Base-by-base conservation (phyloP, 2,113 vertebrate genomes). In the Ophthalmolycus amberensis region DNA sequence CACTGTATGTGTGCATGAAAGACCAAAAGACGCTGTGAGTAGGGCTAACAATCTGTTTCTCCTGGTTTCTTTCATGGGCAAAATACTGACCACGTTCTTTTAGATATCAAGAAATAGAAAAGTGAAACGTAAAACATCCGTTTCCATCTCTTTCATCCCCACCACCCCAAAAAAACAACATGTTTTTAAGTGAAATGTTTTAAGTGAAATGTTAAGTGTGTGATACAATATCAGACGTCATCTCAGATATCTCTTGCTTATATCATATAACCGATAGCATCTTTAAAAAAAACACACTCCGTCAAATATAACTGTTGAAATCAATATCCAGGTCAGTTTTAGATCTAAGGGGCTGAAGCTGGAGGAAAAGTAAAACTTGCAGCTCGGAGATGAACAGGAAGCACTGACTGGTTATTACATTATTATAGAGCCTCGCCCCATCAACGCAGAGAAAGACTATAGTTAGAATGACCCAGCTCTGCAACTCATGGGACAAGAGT, bases 381-480 rank as follows among this genome's bases (percentile, higher is more conserved):
- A 78, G 59, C 44, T 59, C 3, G 18, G 65, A 71, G 48, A 70
- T 59, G 42, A 80, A 84, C 79, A 90, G 77, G 82, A 89, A 89
- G 67, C 48, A 27, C 32, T 15, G 54, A 67, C n/a, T 64, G 42
- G 42, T 79, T 83, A 81, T 79, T 83, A 81, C 75, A 85, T 82
- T 89, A 90, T 79, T 76, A 82, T 34, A 89, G 67, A 62, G 86
- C 83, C 87, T 37, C 79, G 9, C 78, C 81, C 68, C 6, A 25
- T 9, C 11, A 54, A 69, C 27, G 5, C 72, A 83, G 74, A 85
- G 70, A 81, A 83, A 76, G 82, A 74, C 86, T 93, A 92, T 90
- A 93, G 85, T 91, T 93, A 91, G 89, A 85, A 71, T 56, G 71
- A 79, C 90, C 88, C 77, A 86, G 80, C 81, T 81, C 62, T 70